phyloP scores from a whole-genome alignment of 2,797 vertebrate species.

The Chiloscyllium punctatum region DNA sequence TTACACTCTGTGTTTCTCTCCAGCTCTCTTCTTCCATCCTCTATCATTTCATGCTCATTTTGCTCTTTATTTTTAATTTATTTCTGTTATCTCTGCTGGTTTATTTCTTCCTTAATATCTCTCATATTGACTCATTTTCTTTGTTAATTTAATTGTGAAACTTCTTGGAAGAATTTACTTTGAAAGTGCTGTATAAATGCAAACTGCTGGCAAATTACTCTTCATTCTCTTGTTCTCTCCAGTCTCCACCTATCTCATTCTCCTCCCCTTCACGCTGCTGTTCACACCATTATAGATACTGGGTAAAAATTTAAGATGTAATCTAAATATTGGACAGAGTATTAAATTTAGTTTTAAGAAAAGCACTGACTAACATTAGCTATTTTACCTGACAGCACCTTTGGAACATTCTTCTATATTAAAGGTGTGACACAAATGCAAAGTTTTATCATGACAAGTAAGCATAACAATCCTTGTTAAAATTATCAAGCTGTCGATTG shows the following conservation, averaged over 20 bases:
- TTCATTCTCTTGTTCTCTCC: not conserved
- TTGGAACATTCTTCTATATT: conserved; percentile 24
- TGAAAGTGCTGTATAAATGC: not conserved
- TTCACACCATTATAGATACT: not conserved
- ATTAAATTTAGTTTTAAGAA: not conserved
- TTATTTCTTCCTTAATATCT: not conserved
- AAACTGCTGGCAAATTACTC: not conserved
- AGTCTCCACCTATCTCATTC: too few species aligned
- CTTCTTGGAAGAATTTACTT: not conserved
- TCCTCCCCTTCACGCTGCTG: not conserved
- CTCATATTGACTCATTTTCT: not conserved
- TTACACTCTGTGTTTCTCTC: not conserved
- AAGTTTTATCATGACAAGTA: not conserved
- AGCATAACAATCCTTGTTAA: not conserved
- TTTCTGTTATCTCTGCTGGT: not conserved
- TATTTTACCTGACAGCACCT: not conserved
- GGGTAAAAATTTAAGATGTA: not conserved
- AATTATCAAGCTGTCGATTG: not conserved
- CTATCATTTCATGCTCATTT: not conserved
- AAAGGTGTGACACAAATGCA: conserved; percentile 23
- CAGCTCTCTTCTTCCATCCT: not conserved
- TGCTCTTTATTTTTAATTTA: not conserved
- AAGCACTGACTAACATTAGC: not conserved
- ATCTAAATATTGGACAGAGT: not conserved
- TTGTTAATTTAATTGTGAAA: not conserved